Conservation (phyloP, 1,140 invertebrate species). For the Hypsibius dujardini region DNA sequence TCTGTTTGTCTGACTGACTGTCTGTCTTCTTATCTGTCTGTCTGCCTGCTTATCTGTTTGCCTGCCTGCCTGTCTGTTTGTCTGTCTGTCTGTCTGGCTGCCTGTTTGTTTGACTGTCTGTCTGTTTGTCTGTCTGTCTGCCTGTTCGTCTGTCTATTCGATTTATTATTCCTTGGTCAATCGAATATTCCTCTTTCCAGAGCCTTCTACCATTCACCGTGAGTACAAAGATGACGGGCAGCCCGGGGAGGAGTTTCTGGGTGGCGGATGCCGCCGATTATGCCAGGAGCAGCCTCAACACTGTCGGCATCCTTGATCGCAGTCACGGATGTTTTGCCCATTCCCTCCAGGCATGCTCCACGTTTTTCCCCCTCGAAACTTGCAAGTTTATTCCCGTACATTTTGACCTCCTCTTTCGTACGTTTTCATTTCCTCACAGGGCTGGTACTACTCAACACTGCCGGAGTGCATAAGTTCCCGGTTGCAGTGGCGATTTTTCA, state of each 20-base stretch:
- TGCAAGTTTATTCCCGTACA: not conserved
- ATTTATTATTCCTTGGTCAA: too few relatives aligned
- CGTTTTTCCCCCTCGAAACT: too few relatives aligned
- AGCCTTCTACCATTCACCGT: not conserved
- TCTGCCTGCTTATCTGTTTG: not conserved
- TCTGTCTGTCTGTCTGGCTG: too few relatives aligned
- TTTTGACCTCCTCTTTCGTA: not conserved
- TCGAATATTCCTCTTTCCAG: not conserved
- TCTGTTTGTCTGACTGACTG: not conserved
- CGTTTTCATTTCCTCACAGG: not conserved
- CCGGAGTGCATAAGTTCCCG: not conserved
- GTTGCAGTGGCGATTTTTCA: not conserved
- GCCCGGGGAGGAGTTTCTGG: not conserved
- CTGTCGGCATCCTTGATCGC: not conserved
- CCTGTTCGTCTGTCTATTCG: too few relatives aligned
- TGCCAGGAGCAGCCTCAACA: not conserved
- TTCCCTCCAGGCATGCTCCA: not conserved
- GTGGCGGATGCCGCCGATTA: not conserved
- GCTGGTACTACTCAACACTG: constrained; percentile 1
- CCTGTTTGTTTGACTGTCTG: too few relatives aligned
- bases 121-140: too few relatives aligned
- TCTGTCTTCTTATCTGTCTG: not conserved
- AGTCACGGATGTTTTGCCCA: not conserved
- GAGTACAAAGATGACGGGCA: not conserved
- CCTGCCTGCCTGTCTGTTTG: too few relatives aligned